Conservation (phyloP, 2,797 vertebrate species). For the Emydoidea blandingii region DNA sequence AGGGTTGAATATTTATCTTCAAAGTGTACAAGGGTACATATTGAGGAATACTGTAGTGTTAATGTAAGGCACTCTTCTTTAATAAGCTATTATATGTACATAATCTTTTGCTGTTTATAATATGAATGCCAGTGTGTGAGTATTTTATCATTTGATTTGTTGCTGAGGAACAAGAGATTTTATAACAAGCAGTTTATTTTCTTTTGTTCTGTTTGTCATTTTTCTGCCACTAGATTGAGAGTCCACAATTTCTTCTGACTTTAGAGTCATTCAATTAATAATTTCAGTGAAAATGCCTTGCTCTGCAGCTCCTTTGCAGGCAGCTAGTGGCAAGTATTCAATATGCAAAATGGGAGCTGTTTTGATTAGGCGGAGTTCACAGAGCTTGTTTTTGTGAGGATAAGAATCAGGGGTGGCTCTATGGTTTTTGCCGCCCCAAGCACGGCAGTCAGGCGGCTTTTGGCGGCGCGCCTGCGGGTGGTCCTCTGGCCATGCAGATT, state of each 20-base stretch:
- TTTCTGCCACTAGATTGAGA: background rate
- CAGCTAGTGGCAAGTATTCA: background rate
- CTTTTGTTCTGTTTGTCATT: background rate
- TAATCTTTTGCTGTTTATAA: background rate
- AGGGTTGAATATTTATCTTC: background rate
- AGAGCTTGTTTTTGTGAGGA: no score
- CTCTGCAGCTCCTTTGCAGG: background rate
- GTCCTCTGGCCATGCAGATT: no score
- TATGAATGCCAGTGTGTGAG: background rate
- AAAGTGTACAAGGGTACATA: background rate
- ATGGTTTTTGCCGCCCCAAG: no score
- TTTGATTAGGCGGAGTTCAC: background rate
- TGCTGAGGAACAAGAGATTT: background rate
- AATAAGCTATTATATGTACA: background rate
- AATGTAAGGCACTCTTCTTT: background rate
- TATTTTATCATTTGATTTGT: background rate
- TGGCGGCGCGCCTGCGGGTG: no score
- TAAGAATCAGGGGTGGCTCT: no score
- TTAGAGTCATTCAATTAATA: background rate
- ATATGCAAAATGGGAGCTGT: background rate
- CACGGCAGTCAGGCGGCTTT: no score
- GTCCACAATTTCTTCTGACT: background rate
- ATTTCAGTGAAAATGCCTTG: background rate
- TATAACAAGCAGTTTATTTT: background rate
- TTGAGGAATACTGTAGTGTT: background rate